phyloP scores from a whole-genome alignment of 2,113 vertebrate genomes.

The Nipponia nippon region DNA sequence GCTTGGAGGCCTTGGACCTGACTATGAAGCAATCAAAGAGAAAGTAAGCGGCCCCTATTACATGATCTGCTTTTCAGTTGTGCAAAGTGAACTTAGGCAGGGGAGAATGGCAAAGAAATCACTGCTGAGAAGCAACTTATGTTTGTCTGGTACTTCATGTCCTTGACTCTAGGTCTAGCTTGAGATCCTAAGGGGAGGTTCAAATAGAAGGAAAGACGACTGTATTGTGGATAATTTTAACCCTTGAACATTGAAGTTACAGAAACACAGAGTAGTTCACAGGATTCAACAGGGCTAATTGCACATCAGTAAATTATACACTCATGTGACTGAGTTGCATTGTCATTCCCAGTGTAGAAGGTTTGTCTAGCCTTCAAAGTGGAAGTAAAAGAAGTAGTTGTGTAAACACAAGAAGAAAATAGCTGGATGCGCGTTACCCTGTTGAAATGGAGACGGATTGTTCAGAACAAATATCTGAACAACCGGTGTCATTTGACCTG shows the following conservation, averaged over 20 bases:
- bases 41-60: slow-evolving; percentile 72
- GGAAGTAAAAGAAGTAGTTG: slow-evolving; percentile 43
- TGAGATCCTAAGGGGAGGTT: not conserved
- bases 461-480: not conserved
- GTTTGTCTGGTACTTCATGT: not conserved
- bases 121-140: not conserved
- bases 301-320: not conserved
- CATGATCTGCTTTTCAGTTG: not conserved
- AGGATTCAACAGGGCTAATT: not conserved
- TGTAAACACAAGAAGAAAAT: slow-evolving; percentile 27
- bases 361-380: slow-evolving; percentile 2
- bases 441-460: not conserved
- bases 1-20: slow-evolving; percentile 85
- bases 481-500: not conserved
- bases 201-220: not conserved
- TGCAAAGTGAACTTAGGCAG: not conserved
- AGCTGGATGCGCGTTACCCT: not conserved
- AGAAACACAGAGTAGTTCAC: not conserved
- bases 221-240: not conserved
- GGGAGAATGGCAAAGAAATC: not conserved
- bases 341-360: slow-evolving; percentile 45
- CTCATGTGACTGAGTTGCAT: slow-evolving; percentile 6
- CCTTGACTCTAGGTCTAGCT: not conserved
- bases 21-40: slow-evolving; percentile 74
- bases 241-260: not conserved